These are phyloP conservation scores for Cremastobaeus sp. DNA, from an alignment of 2,888 invertebrate species.

Conservation along the genomic window DNA sequence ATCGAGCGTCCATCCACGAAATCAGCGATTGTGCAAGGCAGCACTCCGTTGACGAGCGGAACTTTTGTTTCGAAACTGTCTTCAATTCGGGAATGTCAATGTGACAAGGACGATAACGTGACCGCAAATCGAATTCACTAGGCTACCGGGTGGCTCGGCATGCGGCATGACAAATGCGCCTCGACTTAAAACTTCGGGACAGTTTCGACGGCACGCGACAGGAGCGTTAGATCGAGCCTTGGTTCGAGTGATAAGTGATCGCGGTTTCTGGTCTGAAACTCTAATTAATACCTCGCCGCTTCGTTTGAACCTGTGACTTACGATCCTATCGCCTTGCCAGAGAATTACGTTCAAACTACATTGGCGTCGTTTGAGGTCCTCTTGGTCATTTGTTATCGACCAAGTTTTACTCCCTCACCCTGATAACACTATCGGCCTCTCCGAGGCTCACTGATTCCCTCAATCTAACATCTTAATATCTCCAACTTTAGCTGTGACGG, in stretches of 20 bases:
- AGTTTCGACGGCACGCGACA: conserved; percentile 61
- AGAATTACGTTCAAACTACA: conserved; percentile 73
- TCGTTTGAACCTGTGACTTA: conserved; percentile 78
- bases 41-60: conserved; percentile 16
- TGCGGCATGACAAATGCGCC: conserved; percentile 59
- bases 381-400: conserved; percentile 73
- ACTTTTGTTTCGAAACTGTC: conserved; percentile 48
- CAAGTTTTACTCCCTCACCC: conserved; percentile 64
- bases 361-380: conserved; percentile 70
- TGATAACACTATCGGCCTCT: conserved; percentile 58
- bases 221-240: conserved; percentile 62
- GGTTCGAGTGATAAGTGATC: conserved; percentile 77
- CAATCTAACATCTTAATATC: conserved; percentile 55
- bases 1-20: no score
- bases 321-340: conserved; percentile 72
- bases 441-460: conserved; percentile 46
- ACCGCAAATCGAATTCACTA: conserved; percentile 60
- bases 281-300: conserved; percentile 78
- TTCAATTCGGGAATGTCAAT: conserved; percentile 48
- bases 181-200: conserved; percentile 62
- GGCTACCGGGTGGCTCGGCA: conserved; percentile 55
- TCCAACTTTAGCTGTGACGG: conserved; percentile 18
- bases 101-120: conserved; percentile 54
- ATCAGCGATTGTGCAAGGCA: conserved; percentile 23
- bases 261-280: conserved; percentile 75